Conservation (phyloP, 2,797 vertebrate species). For the Buceros bicornis region DNA sequence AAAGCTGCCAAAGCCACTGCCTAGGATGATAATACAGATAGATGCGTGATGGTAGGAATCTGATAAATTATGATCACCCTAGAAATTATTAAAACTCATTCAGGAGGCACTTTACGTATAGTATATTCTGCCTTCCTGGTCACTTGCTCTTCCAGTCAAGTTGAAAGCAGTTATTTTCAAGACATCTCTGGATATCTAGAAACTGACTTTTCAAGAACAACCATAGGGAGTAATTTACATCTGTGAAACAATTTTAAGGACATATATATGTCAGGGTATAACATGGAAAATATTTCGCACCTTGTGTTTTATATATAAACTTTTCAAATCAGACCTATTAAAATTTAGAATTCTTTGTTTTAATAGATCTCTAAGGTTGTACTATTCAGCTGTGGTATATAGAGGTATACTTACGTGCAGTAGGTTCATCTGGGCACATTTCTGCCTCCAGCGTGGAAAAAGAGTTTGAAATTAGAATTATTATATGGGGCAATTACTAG, state of each 20-base stretch:
- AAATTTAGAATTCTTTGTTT: background rate
- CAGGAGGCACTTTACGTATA: background rate
- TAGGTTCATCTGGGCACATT: background rate
- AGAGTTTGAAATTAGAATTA: conserved; percentile 12
- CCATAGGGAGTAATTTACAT: background rate
- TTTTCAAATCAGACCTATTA: background rate
- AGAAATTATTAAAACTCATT: background rate
- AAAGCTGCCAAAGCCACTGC: background rate
- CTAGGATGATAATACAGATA: background rate
- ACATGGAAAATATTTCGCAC: background rate
- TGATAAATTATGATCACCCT: background rate
- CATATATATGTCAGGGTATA: background rate
- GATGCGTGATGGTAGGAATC: background rate
- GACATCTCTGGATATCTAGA: background rate
- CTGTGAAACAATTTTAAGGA: background rate
- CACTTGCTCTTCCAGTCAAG: background rate
- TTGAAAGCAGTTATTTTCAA: background rate
- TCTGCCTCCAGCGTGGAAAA: background rate
- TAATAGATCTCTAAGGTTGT: background rate
- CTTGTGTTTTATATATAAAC: background rate
- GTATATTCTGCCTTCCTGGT: background rate
- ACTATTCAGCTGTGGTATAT: background rate
- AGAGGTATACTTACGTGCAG: background rate
- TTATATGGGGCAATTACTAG: background rate
- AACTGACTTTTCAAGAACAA: background rate